Evolutionary conservation across 2,113 vertebrate genomes (phyloP), one percentile per base, ranked within the genome.

Genomic region (Pygoscelis adeliae): DNA sequence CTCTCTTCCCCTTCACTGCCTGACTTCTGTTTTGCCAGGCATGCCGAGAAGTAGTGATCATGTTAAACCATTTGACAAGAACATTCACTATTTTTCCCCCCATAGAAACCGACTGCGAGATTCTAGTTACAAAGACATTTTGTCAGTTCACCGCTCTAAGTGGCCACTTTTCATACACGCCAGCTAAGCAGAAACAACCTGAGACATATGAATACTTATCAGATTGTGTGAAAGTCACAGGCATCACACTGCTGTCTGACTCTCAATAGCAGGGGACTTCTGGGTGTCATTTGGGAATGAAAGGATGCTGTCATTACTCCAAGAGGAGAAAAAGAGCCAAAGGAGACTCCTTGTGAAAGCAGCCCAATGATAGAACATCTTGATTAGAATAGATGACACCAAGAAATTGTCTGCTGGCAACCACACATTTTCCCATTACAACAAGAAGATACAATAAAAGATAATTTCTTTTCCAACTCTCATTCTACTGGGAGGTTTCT

Each of bases 191-290:
- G 88, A 90, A 97, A 95, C 77, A 72, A 66, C 91, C 92, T 97
- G 88, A 86, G n/a, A 96, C 90, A 95, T 93, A 83, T 58, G 69
- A 96, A 95, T 92, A 96, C 87, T 94, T 96, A 97, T 93, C 97
- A 96, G 96, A 96, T 76, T 90, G 90, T 94, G 94, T 92, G 73
- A 91, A 97, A 97, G 82, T 92, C 69, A 88, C 83, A 72, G 63
- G 52, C 80, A 95, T 95, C 82, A 91, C 80, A 42, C 88, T 87
- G 81, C 90, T 89, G 52, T 83, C 93, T 91, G 69, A 88, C 81
- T 96, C 80, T 81, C 89, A 95, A 97, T 96, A 86, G 90, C 49
- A 97, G 94, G 91, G 73, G 95, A 87, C 73, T 97, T 95, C 76
- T 95, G 67, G 59, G 91, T 94, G 83, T 85, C 92, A 87, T 95